Evolutionary conservation across 2,888 invertebrate species (phyloP).

Genomic region (Pseudeuparius sepicola): DNA sequence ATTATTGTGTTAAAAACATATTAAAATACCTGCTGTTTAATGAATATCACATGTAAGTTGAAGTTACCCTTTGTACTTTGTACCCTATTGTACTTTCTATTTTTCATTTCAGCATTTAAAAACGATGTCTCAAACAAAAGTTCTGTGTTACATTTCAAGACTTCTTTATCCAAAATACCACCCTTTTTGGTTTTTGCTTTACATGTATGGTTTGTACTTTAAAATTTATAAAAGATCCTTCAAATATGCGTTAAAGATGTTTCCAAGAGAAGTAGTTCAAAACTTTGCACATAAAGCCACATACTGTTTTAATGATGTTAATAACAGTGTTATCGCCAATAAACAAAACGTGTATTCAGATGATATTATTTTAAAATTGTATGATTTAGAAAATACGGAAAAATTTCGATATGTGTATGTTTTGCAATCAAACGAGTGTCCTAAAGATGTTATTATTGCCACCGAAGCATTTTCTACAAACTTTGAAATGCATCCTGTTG

Average conservation of each 20-base stretch:
- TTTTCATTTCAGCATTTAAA: too few relatives aligned
- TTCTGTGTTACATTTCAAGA: conserved; percentile 19
- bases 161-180: conserved; percentile 27
- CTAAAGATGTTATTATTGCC: conserved; percentile 17
- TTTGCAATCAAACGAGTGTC: conserved; percentile 15
- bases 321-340: conserved; percentile 29
- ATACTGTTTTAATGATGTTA: conserved; percentile 25
- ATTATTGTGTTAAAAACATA: too few relatives aligned
- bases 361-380: conserved; percentile 23
- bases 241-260: conserved; percentile 24
- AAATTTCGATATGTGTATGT: conserved; percentile 21
- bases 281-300: conserved; percentile 18
- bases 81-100: too few relatives aligned
- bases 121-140: conserved; percentile 11
- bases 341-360: conserved; percentile 23
- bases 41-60: too few relatives aligned
- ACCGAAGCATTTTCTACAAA: too few relatives aligned
- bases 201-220: conserved; percentile 33
- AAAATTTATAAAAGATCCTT: conserved; percentile 26
- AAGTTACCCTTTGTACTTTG: too few relatives aligned
- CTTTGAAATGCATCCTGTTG: too few relatives aligned
- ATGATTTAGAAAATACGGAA: conserved; percentile 16
- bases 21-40: too few relatives aligned
- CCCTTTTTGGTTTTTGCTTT: conserved; percentile 31
- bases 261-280: conserved; percentile 25